Percentiles rank a stretch among this genome's conserved stretches.
These are phyloP conservation scores for Ophion ellenae DNA, from an alignment of 2,888 invertebrate species.

Conservation along the genomic window DNA sequence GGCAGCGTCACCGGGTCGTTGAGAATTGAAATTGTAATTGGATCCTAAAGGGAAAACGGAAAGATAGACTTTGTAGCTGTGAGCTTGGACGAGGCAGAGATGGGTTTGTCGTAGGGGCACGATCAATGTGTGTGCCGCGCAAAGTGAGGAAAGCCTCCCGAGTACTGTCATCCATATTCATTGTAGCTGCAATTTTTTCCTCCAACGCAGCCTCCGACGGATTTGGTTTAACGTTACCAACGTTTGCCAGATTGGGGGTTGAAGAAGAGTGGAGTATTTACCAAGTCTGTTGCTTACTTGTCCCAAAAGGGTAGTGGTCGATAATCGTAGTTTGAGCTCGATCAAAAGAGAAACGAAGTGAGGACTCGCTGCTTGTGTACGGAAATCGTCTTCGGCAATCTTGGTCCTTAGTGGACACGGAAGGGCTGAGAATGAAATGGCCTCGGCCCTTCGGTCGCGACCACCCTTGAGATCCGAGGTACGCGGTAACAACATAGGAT, in stretches of 20 bases:
- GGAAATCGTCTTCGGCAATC: neutral
- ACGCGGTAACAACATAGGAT: neutral
- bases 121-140: neutral
- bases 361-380: neutral
- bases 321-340: neutral
- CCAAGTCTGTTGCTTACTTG: neutral
- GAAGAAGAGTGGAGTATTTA: neutral
- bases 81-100: too few species aligned
- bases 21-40: constrained; percentile 74
- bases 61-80: neutral
- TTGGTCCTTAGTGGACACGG: constrained; percentile 10
- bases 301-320: neutral
- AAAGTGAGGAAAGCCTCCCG: neutral
- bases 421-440: constrained; percentile 1
- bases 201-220: neutral
- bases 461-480: constrained; percentile 22
- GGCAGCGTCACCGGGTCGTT: neutral
- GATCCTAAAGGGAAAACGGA: constrained; percentile 67
- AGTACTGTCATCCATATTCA: neutral
- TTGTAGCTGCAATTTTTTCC: neutral
- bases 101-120: too few species aligned
- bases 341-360: neutral
- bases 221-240: neutral
- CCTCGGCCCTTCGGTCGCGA: constrained; percentile 65
- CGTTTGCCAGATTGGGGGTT: neutral